Conservation (phyloP, 2,888 invertebrate species). For the Aelia acuminata region DNA sequence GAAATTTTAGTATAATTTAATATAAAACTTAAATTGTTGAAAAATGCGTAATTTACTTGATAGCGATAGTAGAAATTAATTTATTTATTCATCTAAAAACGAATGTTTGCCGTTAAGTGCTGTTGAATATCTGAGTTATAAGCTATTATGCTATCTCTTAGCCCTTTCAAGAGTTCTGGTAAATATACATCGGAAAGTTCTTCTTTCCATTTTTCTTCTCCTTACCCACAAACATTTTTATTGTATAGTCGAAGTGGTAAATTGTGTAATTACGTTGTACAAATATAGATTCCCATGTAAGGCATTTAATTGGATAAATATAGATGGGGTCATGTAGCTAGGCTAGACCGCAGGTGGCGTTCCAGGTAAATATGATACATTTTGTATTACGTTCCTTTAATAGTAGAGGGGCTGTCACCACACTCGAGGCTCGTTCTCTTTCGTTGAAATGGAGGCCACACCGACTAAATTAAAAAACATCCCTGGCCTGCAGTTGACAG, state of each 20-base stretch:
- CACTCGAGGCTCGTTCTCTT: not conserved
- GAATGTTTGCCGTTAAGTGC: no score
- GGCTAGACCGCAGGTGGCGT: slow-evolving; percentile 11
- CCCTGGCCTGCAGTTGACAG: slow-evolving; percentile 44
- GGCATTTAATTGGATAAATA: slow-evolving; percentile 1
- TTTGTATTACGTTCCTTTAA: slow-evolving; percentile 19
- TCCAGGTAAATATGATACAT: slow-evolving; percentile 46
- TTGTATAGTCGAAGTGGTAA: not conserved
- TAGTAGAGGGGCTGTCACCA: slow-evolving; percentile 30
- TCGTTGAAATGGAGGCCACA: slow-evolving; percentile 40
- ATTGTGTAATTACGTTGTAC: not conserved
- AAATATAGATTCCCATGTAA: not conserved
- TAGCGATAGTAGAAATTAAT: no score
- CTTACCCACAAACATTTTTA: not conserved
- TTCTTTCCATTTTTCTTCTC: not conserved
- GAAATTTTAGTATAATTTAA: no score
- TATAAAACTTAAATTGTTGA: no score
- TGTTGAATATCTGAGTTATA: no score
- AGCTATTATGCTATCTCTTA: no score
- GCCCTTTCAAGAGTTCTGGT: not conserved
- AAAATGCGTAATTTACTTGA: no score
- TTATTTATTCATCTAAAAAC: no score
- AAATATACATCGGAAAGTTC: not conserved
- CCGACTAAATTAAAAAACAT: slow-evolving; percentile 39
- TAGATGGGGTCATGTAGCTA: not conserved